phyloP scores from a whole-genome alignment of 2,113 vertebrate genomes.

The Prietella phreatophila region DNA sequence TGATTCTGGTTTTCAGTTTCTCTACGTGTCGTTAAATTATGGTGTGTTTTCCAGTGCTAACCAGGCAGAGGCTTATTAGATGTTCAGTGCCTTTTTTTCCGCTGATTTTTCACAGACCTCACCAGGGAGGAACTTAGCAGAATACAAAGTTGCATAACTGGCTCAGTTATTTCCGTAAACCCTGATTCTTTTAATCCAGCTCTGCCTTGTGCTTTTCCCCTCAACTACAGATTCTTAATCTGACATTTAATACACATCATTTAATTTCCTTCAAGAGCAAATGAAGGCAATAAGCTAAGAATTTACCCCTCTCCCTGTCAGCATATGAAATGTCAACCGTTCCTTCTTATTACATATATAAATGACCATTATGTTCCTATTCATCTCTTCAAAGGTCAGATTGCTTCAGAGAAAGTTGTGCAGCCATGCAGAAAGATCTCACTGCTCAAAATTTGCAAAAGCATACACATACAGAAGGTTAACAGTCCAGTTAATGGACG shows the following conservation, averaged over 20 bases:
- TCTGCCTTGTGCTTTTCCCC: background rate
- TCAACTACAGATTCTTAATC: conserved; percentile 15
- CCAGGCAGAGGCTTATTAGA: background rate
- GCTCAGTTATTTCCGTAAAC: background rate
- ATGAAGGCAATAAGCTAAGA: background rate
- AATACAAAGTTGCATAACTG: conserved; percentile 10
- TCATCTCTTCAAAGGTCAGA: conserved; percentile 27
- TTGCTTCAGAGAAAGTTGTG: background rate
- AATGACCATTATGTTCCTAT: conserved; percentile 8
- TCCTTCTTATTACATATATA: conserved; percentile 22
- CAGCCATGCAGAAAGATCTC: background rate
- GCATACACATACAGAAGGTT: background rate
- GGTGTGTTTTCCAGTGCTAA: conserved; percentile 1
- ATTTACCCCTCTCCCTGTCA: background rate
- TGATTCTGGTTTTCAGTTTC: background rate
- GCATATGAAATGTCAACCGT: conserved; percentile 24
- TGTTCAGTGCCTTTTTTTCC: background rate
- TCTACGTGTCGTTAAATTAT: background rate
- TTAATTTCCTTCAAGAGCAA: background rate
- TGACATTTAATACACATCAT: conserved; percentile 5
- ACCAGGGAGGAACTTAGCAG: conserved; percentile 1
- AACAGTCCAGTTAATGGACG: background rate
- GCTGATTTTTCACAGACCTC: background rate
- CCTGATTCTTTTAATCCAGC: background rate
- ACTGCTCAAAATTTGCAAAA: background rate